Conservation (phyloP, 2,797 vertebrate genomes). For the Thalassophryne amazonica region DNA sequence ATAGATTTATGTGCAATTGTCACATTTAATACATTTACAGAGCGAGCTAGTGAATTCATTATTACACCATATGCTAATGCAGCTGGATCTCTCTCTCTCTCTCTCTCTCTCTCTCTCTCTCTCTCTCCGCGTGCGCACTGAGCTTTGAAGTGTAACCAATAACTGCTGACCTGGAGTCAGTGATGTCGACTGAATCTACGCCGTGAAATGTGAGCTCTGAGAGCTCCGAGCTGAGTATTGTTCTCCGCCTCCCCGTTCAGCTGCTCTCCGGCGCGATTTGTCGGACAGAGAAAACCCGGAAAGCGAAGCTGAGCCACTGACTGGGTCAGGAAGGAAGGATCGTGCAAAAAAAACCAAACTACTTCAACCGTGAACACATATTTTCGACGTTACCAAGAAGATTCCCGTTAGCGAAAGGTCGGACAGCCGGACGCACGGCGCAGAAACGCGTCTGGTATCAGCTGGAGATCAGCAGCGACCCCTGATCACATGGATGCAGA, state of each 20-base stretch:
- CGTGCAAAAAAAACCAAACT: constrained; percentile 27
- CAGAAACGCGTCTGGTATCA: constrained; percentile 1
- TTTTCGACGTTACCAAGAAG: neutral
- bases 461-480: constrained; percentile 24
- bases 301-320: constrained; percentile 5
- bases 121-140: constrained; percentile 22
- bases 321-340: neutral
- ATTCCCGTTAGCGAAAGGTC: neutral
- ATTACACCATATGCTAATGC: constrained; percentile 80
- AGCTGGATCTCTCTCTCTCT: constrained; percentile 54
- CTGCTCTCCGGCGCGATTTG: too few species aligned
- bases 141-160: constrained; percentile 63
- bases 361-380: neutral
- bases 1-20: constrained; percentile 79
- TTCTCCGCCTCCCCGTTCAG: too few species aligned
- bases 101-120: constrained; percentile 11
- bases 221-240: constrained; percentile 44
- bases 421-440: constrained; percentile 1
- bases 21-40: constrained; percentile 79
- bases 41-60: constrained; percentile 77
- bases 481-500: constrained; percentile 22
- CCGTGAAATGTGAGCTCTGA: constrained; percentile 1
- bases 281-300: too few species aligned
- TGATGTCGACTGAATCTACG: constrained; percentile 15
- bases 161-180: constrained; percentile 57